Evolutionary conservation across 2,797 vertebrate genomes (phyloP).

Genomic region (Halcyon leucocephala): DNA sequence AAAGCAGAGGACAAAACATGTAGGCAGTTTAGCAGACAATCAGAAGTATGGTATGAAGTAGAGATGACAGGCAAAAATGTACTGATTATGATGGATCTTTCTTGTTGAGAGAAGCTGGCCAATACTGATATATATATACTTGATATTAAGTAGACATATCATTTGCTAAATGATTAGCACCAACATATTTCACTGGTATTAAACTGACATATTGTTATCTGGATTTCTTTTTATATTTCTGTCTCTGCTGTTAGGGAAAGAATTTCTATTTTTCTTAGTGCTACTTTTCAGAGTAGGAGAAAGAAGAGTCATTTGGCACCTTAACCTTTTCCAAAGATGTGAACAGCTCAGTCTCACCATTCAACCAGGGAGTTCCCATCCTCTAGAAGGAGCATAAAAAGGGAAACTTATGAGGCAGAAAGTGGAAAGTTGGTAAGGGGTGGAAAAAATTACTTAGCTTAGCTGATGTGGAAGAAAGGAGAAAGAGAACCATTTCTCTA

Average conservation of each 20-base stretch:
- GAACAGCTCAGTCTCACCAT: slow-evolving; percentile 28
- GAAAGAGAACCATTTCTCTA: not conserved
- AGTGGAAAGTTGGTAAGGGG: not conserved
- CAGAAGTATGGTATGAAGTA: not conserved
- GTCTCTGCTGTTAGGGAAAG: not conserved
- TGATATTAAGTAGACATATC: not conserved
- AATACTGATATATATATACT: too few relatives aligned
- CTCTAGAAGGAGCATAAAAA: not conserved
- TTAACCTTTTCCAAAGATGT: slow-evolving; percentile 28
- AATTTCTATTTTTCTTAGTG: not conserved
- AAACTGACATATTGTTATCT: not conserved
- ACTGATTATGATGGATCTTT: not conserved
- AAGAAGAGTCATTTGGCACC: slow-evolving; percentile 23
- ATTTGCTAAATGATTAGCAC: not conserved
- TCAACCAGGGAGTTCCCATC: not conserved
- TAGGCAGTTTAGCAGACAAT: not conserved
- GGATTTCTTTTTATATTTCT: slow-evolving; percentile 22
- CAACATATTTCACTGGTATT: not conserved
- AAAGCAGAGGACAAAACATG: not conserved
- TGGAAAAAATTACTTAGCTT: slow-evolving; percentile 17
- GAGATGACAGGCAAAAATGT: not conserved
- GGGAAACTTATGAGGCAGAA: slow-evolving; percentile 17
- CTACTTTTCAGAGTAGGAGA: not conserved
- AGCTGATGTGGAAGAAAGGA: not conserved
- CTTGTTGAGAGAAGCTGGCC: not conserved